phyloP scores from a whole-genome alignment of 2,888 invertebrate genomes.

The Drosophila pegasa region DNA sequence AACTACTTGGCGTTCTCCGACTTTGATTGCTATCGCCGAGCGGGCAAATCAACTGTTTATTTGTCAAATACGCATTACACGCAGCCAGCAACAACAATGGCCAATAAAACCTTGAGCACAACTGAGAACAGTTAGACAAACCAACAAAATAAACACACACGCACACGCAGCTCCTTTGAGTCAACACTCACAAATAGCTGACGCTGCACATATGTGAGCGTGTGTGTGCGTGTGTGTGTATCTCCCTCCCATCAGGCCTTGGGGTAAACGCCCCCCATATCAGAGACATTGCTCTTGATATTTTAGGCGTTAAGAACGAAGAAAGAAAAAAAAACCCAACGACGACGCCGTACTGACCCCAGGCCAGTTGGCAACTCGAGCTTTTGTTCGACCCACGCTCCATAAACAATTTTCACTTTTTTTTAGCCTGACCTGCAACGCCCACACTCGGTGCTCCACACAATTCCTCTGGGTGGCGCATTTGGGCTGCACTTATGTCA shows the following conservation, averaged over 20 bases:
- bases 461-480: slow-evolving; percentile 76
- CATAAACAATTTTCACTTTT: slow-evolving; percentile 77
- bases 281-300: slow-evolving; percentile 65
- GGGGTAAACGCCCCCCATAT: slow-evolving; percentile 66
- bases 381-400: slow-evolving; percentile 57
- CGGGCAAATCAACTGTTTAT: slow-evolving; percentile 77
- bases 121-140: slow-evolving; percentile 38
- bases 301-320: slow-evolving; percentile 68
- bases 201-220: slow-evolving; percentile 72
- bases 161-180: slow-evolving; percentile 52
- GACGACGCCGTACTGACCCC: too few species aligned
- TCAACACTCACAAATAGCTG: slow-evolving; percentile 67
- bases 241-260: slow-evolving; percentile 17
- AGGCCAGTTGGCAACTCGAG: slow-evolving; percentile 18
- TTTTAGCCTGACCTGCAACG: slow-evolving; percentile 28
- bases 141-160: slow-evolving; percentile 18
- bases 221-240: slow-evolving; percentile 16
- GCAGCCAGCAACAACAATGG: slow-evolving; percentile 55
- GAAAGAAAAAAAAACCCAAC: slow-evolving; percentile 46
- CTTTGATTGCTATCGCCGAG: slow-evolving; percentile 73
- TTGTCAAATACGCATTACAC: slow-evolving; percentile 80
- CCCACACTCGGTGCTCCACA: neutral
- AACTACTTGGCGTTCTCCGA: slow-evolving; percentile 66
- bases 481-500: slow-evolving; percentile 80
- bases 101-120: slow-evolving; percentile 59